These are phyloP conservation scores for Trichoplusia ni DNA, from an alignment of 1,140 invertebrate species.

Conservation along the genomic window DNA sequence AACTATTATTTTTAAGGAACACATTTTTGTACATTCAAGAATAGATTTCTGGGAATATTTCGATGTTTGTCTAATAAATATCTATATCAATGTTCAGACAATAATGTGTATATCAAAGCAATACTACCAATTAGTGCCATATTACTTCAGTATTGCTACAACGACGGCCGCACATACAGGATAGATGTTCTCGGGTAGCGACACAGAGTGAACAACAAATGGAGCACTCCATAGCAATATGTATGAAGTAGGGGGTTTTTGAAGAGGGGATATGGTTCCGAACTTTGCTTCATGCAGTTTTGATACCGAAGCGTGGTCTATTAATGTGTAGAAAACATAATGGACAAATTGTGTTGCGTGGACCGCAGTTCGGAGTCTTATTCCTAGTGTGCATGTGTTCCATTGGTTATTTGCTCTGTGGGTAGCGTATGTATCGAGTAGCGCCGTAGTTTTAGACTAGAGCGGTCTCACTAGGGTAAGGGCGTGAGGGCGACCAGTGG, in stretches of 20 bases:
- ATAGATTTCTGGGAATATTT: too few species aligned
- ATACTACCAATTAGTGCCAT: slow-evolving; percentile 17
- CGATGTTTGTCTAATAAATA: too few species aligned
- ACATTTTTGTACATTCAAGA: too few species aligned
- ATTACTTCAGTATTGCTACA: slow-evolving; percentile 10
- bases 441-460: slow-evolving; percentile 59
- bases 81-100: background rate
- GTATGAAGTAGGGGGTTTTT: too few species aligned
- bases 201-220: background rate
- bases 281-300: too few species aligned
- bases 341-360: too few species aligned
- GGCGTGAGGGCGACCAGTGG: slow-evolving; percentile 41
- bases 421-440: slow-evolving; percentile 42
- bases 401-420: slow-evolving; percentile 2
- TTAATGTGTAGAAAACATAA: too few species aligned
- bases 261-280: too few species aligned
- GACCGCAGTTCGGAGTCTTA: too few species aligned
- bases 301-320: too few species aligned
- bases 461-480: slow-evolving; percentile 55
- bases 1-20: too few species aligned
- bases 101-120: background rate
- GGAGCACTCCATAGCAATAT: too few species aligned
- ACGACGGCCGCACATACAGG: slow-evolving; percentile 13
- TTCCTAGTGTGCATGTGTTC: background rate
- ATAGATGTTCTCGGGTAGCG: slow-evolving; percentile 7